A percentile compares a stretch with the other conserved stretches of the same genome.
These are phyloP conservation scores for Chaenodraco wilsoni DNA, from an alignment of 2,797 vertebrate species.

Conservation along the genomic window DNA sequence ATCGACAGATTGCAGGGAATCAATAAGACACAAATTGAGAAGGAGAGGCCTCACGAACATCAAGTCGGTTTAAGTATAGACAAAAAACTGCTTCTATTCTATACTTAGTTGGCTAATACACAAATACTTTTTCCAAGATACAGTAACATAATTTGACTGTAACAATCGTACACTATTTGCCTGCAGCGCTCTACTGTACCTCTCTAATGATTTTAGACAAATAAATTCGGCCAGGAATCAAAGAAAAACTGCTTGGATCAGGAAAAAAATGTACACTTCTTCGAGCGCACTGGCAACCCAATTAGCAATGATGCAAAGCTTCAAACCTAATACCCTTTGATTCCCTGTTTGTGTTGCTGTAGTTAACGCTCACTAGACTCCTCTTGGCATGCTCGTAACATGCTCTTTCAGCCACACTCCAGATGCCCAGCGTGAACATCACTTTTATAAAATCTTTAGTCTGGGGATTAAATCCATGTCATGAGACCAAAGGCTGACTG, in stretches of 20 bases:
- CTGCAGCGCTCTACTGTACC: constrained; percentile 43
- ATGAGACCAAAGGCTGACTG: constrained; percentile 70
- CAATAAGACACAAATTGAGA: neutral
- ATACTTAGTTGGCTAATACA: constrained; percentile 23
- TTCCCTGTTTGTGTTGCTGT: constrained; percentile 59
- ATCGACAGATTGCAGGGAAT: neutral
- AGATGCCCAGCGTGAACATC: constrained; percentile 57
- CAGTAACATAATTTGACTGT: constrained; percentile 39
- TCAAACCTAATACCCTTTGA: constrained; percentile 71
- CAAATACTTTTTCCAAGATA: constrained; percentile 32
- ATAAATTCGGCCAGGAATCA: constrained; percentile 52
- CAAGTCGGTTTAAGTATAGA: constrained; percentile 1
- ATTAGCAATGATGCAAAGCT: constrained; percentile 67
- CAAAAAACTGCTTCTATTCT: constrained; percentile 11
- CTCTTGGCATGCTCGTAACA: constrained; percentile 55
- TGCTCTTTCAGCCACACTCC: constrained; percentile 49
- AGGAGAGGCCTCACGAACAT: constrained; percentile 1
- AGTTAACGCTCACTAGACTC: constrained; percentile 55
- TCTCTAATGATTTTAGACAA: constrained; percentile 43
- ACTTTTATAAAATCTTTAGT: constrained; percentile 69
- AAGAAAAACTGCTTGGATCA: constrained; percentile 35
- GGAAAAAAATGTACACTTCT: constrained; percentile 57
- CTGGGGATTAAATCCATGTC: constrained; percentile 76
- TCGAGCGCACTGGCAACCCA: constrained; percentile 62
- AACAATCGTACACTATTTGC: constrained; percentile 33